phyloP scores from a whole-genome alignment of 2,888 invertebrate species.

The Theristus sp. region DNA sequence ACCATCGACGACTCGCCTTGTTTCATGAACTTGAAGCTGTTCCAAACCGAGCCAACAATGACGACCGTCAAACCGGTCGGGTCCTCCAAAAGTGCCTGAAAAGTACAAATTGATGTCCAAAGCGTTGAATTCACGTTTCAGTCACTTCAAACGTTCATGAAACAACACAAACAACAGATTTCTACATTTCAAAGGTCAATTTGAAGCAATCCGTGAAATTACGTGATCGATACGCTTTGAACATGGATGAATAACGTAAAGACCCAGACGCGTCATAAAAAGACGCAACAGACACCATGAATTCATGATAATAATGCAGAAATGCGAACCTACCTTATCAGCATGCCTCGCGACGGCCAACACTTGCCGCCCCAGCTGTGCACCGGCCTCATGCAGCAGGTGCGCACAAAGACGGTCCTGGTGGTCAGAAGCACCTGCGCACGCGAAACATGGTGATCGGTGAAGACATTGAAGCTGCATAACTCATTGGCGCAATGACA shows the following conservation, averaged over 20 bases:
- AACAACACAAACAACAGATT: too few species aligned
- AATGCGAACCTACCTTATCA: slow-evolving; percentile 13
- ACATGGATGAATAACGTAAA: background rate
- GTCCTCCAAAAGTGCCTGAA: slow-evolving; percentile 37
- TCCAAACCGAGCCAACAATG: slow-evolving; percentile 86
- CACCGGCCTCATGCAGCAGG: slow-evolving; percentile 52
- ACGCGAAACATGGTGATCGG: background rate
- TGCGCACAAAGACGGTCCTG: slow-evolving; percentile 53
- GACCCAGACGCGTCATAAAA: background rate
- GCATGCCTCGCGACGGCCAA: slow-evolving; percentile 46
- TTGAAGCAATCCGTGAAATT: too few species aligned
- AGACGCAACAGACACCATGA: background rate
- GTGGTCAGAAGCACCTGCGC: slow-evolving; percentile 39
- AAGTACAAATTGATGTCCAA: too few species aligned
- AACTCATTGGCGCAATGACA: too few species aligned
- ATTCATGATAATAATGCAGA: background rate
- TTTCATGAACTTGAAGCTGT: slow-evolving; percentile 42
- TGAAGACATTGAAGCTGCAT: background rate
- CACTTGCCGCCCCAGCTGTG: slow-evolving; percentile 46
- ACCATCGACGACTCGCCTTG: too few species aligned
- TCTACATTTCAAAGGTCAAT: too few species aligned
- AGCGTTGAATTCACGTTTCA: background rate
- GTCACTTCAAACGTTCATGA: background rate
- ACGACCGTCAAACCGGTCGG: slow-evolving; percentile 52
- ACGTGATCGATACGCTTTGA: too few species aligned